phyloP scores from a whole-genome alignment of 2,113 vertebrate species.

The Sapayoa aenigma region DNA sequence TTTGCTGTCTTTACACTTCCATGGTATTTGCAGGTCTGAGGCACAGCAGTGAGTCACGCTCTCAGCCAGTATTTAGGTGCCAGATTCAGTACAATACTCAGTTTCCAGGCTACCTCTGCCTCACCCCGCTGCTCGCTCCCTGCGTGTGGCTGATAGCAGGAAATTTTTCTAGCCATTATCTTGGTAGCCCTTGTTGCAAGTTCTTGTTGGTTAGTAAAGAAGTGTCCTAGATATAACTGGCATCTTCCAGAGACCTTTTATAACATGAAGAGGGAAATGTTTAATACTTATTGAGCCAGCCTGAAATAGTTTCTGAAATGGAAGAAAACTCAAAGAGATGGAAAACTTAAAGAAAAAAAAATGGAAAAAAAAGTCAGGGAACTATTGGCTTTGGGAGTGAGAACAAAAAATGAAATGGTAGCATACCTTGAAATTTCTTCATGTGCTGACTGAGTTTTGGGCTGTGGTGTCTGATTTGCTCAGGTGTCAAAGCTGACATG shows the following conservation, averaged over 20 bases:
- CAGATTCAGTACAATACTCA: accelerated
- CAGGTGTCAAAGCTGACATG: conserved; percentile 31
- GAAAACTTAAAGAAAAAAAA: not conserved
- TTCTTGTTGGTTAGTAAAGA: not conserved
- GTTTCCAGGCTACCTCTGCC: not conserved
- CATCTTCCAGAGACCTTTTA: not conserved
- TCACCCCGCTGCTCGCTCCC: not conserved
- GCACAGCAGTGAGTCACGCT: not conserved
- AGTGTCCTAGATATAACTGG: not conserved
- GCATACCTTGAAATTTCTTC: not conserved
- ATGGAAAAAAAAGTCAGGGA: not conserved
- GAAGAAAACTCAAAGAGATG: not conserved
- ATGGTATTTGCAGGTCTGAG: not conserved
- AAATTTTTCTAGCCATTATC: not conserved
- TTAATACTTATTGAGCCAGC: not conserved
- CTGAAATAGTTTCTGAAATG: not conserved
- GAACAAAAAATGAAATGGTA: not conserved
- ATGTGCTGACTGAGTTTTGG: not conserved
- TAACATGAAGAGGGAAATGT: not conserved
- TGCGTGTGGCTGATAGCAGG: not conserved
- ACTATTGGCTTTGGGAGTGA: not conserved
- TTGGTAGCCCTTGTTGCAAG: not conserved
- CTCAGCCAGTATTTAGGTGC: not conserved
- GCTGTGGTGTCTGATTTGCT: not conserved
- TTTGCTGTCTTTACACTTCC: not conserved